A percentile compares a stretch with the other conserved stretches of the same genome.
These are phyloP conservation scores for Seira sanloemensis DNA, from an alignment of 2,888 invertebrate species.

Conservation along the genomic window DNA sequence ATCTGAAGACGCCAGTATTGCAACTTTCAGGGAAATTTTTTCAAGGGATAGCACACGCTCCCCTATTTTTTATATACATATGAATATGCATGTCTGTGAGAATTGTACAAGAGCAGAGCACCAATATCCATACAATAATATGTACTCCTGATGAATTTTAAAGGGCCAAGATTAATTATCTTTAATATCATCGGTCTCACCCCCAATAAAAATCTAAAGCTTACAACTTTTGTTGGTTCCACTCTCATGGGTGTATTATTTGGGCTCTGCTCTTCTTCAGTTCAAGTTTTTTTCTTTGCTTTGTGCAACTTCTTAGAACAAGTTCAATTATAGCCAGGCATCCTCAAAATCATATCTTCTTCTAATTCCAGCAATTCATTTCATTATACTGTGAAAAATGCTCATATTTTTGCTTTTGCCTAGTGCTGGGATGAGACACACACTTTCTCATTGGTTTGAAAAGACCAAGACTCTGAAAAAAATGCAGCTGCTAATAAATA, in stretches of 20 bases:
- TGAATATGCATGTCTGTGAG: neutral
- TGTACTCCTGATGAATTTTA: constrained; percentile 38
- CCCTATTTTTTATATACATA: neutral
- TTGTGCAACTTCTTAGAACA: neutral
- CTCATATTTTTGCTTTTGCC: neutral
- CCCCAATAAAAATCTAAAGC: constrained; percentile 35
- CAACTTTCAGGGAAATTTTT: constrained; percentile 40
- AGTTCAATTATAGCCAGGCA: constrained; percentile 10
- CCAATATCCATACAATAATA: no score
- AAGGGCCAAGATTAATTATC: constrained; percentile 58
- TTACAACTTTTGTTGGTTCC: no score
- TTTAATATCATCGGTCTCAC: constrained; percentile 58
- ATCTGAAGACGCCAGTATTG: constrained; percentile 55
- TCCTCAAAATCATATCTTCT: neutral
- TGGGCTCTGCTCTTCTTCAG: neutral
- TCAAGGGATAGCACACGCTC: constrained; percentile 11
- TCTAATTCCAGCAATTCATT: constrained; percentile 9
- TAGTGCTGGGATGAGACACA: neutral
- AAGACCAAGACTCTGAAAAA: neutral
- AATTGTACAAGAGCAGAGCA: neutral
- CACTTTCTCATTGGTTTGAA: neutral
- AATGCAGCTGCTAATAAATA: constrained; percentile 48
- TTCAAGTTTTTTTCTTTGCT: constrained; percentile 5
- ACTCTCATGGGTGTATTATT: no score
- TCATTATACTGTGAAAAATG: neutral